Evolutionary conservation across 2,888 invertebrate species (phyloP), one percentile per base, ranked within the genome.

Genomic region (Branchipolynoe longqiensis): DNA sequence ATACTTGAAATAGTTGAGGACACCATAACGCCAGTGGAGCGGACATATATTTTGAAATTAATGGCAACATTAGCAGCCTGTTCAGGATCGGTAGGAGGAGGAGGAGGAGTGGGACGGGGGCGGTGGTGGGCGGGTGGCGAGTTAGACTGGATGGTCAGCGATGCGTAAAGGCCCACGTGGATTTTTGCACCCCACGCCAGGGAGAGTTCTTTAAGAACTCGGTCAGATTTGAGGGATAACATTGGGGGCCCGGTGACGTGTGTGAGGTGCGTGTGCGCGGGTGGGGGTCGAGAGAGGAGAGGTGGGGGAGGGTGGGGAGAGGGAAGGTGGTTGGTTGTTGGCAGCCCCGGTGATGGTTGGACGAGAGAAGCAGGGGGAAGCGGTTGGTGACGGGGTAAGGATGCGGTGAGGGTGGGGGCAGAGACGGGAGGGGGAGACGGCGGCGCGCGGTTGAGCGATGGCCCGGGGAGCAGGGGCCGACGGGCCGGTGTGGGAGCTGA

Each of bases 401-500:
- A 48, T 8, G 48, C 48, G 18, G 48, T 12, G 8, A 12, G 48
- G 18, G 48, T 8, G 48, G 18, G 8, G 18, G 18, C 48, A 48
- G 48, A 12, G 48, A 18, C 18, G 58, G 58, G 58, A n/a, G n/a
- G 36, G 12, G 36, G 12, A 38, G 69, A 69, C 69, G 36, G n/a
- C n/a, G n/a, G n/a, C n/a, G n/a, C n/a, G n/a, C n/a, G n/a, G n/a
- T n/a, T 69, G 69, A 69, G 69, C 36, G 69, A 69, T 69, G 69
- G 69, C 14, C 22, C 69, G 4, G 33, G 69, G 69, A 38, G 69
- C 38, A 38, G 69, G 69, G 69, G 69, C 69, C 1, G 69, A 69
- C 62, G 69, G 69, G 14, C 69, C n/a, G 36, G 38, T 22, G 69
- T 33, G 69, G 14, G 33, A 69, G 36, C 3, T 31, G 62, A 62